phyloP scores from a whole-genome alignment of 1,140 invertebrate species.

The Drosophila subpulchrella region DNA sequence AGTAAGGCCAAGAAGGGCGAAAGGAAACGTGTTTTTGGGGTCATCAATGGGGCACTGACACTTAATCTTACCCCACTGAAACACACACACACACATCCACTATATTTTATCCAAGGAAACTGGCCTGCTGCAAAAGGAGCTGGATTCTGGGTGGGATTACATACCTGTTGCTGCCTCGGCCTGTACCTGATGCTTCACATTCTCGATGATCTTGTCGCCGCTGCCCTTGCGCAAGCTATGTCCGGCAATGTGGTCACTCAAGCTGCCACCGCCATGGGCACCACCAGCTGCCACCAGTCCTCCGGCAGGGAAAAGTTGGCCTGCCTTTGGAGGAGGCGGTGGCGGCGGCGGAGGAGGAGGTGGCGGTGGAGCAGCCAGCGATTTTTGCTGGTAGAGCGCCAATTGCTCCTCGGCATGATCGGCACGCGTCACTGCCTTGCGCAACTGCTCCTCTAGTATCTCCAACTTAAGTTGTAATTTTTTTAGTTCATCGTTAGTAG shows the following conservation, averaged over 20 bases:
- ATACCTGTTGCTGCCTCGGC: conserved; percentile 81
- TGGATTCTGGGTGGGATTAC: conserved; percentile 16
- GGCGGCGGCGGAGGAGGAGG: conserved; percentile 54
- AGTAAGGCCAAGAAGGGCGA: not conserved
- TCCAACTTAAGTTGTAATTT: conserved; percentile 84
- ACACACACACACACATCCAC: not conserved
- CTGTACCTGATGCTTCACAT: conserved; percentile 81
- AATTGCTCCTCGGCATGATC: conserved; percentile 77
- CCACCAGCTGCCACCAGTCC: conserved; percentile 1
- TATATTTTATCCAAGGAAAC: not conserved
- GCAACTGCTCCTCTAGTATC: conserved; percentile 81
- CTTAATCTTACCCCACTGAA: not conserved
- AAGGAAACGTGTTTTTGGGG: conserved; percentile 7
- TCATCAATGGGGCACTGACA: not conserved
- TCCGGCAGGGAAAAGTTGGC: conserved; percentile 18
- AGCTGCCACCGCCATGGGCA: conserved; percentile 17
- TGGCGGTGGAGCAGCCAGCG: conserved; percentile 23
- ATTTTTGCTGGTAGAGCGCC: conserved; percentile 42
- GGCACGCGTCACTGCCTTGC: conserved; percentile 63
- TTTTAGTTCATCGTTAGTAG: conserved; percentile 84
- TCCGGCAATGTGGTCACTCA: conserved; percentile 69
- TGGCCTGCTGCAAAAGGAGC: not conserved
- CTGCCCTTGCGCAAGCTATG: conserved; percentile 63
- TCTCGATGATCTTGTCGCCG: conserved; percentile 77
- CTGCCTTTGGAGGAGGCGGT: conserved; percentile 42